These are phyloP conservation scores for Lasiurus cinereus DNA, from an alignment of 2,113 vertebrate genomes.

Conservation along the genomic window DNA sequence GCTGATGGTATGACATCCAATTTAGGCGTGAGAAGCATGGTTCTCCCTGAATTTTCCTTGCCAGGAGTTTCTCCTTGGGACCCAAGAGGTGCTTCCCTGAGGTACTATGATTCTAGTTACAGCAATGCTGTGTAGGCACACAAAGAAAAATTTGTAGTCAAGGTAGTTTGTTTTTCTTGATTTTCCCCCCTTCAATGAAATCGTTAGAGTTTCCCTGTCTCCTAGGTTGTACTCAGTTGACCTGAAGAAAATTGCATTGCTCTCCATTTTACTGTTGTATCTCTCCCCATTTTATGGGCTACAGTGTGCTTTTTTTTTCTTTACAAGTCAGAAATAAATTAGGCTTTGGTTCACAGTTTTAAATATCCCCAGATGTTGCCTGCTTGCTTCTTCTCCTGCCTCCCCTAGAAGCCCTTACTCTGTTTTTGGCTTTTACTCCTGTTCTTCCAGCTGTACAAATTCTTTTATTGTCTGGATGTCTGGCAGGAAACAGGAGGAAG, in stretches of 20 bases:
- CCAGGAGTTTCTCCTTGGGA: constrained; percentile 71
- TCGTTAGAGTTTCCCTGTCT: constrained; percentile 71
- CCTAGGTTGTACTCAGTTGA: constrained; percentile 51
- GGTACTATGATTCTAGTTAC: constrained; percentile 55
- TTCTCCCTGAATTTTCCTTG: constrained; percentile 83
- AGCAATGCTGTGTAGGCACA: constrained; percentile 40
- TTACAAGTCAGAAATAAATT: constrained; percentile 84
- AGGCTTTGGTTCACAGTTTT: constrained; percentile 87
- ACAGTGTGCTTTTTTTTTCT: constrained; percentile 62
- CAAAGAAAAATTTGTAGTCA: constrained; percentile 24
- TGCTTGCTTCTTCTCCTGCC: constrained; percentile 84
- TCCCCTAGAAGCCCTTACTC: constrained; percentile 87
- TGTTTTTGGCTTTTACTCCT: constrained; percentile 90
- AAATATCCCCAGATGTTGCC: constrained; percentile 89
- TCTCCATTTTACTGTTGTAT: constrained; percentile 73
- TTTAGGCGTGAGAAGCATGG: constrained; percentile 81
- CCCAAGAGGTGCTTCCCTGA: constrained; percentile 69
- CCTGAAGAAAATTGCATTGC: constrained; percentile 63
- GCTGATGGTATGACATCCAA: constrained; percentile 87
- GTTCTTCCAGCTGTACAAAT: constrained; percentile 94
- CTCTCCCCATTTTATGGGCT: constrained; percentile 77
- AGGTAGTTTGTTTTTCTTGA: not conserved
- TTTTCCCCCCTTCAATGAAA: constrained; percentile 30
- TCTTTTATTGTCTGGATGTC: constrained; percentile 94
- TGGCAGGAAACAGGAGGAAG: constrained; percentile 91